These are phyloP conservation scores for Troglohyphantes excavatus DNA, from an alignment of 2,888 invertebrate genomes.

Conservation along the genomic window DNA sequence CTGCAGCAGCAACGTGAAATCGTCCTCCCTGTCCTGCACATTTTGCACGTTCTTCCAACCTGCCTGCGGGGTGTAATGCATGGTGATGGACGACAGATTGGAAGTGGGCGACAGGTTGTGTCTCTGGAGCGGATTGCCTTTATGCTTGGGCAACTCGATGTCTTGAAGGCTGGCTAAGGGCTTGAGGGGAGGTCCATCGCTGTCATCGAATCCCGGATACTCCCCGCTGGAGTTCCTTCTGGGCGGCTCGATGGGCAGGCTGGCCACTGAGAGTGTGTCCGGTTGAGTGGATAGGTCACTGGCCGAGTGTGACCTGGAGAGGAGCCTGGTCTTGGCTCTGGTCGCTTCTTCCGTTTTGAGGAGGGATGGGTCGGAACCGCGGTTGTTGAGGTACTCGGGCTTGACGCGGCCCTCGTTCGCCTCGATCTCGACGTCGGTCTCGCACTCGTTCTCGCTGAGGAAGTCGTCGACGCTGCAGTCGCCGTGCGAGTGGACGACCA, in stretches of 20 bases:
- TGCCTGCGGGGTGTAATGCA: slow-evolving; percentile 32
- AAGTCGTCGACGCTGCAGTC: slow-evolving; percentile 56
- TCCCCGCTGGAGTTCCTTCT: slow-evolving; percentile 75
- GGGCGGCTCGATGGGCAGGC: slow-evolving; percentile 38
- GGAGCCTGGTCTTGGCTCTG: slow-evolving; percentile 59
- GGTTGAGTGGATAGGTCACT: slow-evolving; percentile 44
- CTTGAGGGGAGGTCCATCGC: not conserved
- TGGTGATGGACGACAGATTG: slow-evolving; percentile 28
- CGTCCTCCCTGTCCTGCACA: slow-evolving; percentile 52
- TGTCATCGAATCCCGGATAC: slow-evolving; percentile 10
- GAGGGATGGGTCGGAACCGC: not conserved
- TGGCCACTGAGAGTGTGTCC: slow-evolving; percentile 29
- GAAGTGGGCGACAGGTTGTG: slow-evolving; percentile 47
- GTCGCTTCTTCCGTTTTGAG: not conserved
- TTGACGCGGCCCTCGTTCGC: slow-evolving; percentile 23
- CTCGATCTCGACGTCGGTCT: slow-evolving; percentile 58
- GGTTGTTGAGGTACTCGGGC: slow-evolving; percentile 18
- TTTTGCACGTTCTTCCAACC: slow-evolving; percentile 15
- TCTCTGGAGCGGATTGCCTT: slow-evolving; percentile 18
- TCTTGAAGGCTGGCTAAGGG: slow-evolving; percentile 38
- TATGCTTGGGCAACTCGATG: slow-evolving; percentile 54
- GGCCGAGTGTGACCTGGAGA: slow-evolving; percentile 70
- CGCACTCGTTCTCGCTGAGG: slow-evolving; percentile 59
- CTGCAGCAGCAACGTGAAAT: slow-evolving; percentile 58
- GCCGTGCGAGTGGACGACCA: slow-evolving; percentile 50